These are phyloP conservation scores for Oreochromis spilurus DNA, from an alignment of 2,113 vertebrate genomes.

Conservation along the genomic window DNA sequence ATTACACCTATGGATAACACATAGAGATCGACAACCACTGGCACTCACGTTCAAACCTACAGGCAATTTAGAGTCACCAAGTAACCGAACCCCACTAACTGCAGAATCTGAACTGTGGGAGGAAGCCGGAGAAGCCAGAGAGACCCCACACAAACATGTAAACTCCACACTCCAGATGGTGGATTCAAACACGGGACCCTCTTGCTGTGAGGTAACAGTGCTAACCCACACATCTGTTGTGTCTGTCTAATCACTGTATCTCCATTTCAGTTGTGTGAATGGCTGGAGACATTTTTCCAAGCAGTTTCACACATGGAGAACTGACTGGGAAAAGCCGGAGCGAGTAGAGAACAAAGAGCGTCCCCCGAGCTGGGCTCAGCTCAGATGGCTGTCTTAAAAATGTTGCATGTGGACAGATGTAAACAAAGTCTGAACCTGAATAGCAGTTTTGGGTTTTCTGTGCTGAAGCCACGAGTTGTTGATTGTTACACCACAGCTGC, in stretches of 20 bases:
- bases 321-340: neutral
- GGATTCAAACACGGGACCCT: neutral
- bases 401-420: neutral
- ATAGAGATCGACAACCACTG: neutral
- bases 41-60: rapidly evolving
- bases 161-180: neutral
- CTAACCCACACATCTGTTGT: neutral
- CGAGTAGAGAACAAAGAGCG: neutral
- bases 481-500: neutral
- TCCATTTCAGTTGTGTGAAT: neutral
- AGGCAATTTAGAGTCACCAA: neutral
- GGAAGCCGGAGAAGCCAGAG: neutral
- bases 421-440: neutral
- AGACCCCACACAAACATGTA: neutral
- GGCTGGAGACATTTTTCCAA: neutral
- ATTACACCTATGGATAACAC: neutral
- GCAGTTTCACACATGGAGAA: neutral
- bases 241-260: neutral
- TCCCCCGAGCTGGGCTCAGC: rapidly evolving
- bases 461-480: rapidly evolving
- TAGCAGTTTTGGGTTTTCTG: neutral
- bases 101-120: neutral
- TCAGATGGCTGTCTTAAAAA: neutral
- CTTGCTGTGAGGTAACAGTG: neutral
- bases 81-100: neutral